A percentile compares a stretch with the other conserved stretches of the same genome.
Evolutionary conservation across 2,888 invertebrate genomes (phyloP).

Genomic region (Oegoconia quadripuncta): DNA sequence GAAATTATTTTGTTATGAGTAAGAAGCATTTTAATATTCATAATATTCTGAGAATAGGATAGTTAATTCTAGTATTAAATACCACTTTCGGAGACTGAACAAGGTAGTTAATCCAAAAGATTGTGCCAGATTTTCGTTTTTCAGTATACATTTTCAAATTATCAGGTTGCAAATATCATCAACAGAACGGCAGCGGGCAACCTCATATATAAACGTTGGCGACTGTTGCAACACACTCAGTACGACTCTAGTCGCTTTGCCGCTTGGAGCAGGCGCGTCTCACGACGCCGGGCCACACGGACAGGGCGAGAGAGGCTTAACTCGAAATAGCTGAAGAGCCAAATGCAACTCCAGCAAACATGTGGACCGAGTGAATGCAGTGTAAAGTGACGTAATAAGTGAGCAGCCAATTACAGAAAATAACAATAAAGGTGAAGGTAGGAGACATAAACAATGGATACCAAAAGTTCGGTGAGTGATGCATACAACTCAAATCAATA

Average conservation of each 20-base stretch:
- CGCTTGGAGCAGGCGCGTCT: slow-evolving; percentile 73
- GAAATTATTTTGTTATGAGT: no score
- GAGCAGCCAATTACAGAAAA: slow-evolving; percentile 42
- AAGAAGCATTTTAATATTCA: no score
- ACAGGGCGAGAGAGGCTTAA: slow-evolving; percentile 75
- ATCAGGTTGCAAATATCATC: slow-evolving; percentile 33
- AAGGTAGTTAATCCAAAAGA: no score
- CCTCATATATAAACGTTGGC: slow-evolving; percentile 75
- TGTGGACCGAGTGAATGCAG: slow-evolving; percentile 74
- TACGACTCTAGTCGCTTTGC: slow-evolving; percentile 80
- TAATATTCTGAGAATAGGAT: no score
- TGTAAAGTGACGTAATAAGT: slow-evolving; percentile 72
- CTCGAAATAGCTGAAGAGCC: slow-evolving; percentile 46
- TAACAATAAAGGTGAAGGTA: slow-evolving; percentile 44
- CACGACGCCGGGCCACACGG: slow-evolving; percentile 70
- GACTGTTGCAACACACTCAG: slow-evolving; percentile 75
- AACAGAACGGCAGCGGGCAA: slow-evolving; percentile 51
- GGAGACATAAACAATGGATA: slow-evolving; percentile 61
- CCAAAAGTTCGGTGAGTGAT: slow-evolving; percentile 68
- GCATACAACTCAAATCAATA: slow-evolving; percentile 28
- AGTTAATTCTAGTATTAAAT: no score
- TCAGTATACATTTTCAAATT: slow-evolving; percentile 13
- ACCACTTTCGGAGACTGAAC: no score
- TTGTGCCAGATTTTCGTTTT: no score
- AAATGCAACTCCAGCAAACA: slow-evolving; percentile 50